Base-by-base conservation (phyloP, 2,888 invertebrate genomes). In the Tyria jacobaeae region DNA sequence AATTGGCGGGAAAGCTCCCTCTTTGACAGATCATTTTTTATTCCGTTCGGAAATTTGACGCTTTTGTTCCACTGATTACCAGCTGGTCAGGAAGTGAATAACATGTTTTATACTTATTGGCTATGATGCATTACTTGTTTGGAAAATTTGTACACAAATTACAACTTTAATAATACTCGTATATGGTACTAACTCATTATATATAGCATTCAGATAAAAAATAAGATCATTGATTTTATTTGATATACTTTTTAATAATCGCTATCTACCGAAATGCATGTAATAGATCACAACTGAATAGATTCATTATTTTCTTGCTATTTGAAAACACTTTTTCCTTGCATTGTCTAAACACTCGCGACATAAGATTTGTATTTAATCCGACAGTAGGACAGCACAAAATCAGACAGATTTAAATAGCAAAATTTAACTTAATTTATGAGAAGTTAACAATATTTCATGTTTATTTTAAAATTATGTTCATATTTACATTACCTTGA, bases 11-110 rank as follows among this genome's bases (percentile, higher is more conserved):
- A 92, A 91, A 90, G 84, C 84, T 83, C 84, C 78, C 75, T 77
- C 78, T 89, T 89, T 90, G 91, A 91, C 90, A 91, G 91, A 90
- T 91, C 87, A 91, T 92, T 92, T 91, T 89, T 92, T 91, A 92
- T 90, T 90, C 71, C 81, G 81, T 88, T 89, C 88, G 87, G 81
- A 89, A 89, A 89, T 86, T 88, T 81, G 85, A 83, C 82, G 74
- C 81, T 82, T 85, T 89, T 89, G 88, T 89, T 87, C 86, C 85
- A 80, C 80, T 88, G 86, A 90, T 90, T 89, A 84, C 88, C 89
- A 91, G 88, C 81, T 91, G 90, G 88, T 73, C 89, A 87, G 90
- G 89, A 90, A 90, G 88, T 88, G 83, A 85, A 85, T 83, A 80
- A 76, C 68, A 63, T 66, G 48, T 27, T 56, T 51, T 52, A 12